Evolutionary conservation across 2,113 vertebrate genomes (phyloP).

Genomic region (Apaloderma vittatum): DNA sequence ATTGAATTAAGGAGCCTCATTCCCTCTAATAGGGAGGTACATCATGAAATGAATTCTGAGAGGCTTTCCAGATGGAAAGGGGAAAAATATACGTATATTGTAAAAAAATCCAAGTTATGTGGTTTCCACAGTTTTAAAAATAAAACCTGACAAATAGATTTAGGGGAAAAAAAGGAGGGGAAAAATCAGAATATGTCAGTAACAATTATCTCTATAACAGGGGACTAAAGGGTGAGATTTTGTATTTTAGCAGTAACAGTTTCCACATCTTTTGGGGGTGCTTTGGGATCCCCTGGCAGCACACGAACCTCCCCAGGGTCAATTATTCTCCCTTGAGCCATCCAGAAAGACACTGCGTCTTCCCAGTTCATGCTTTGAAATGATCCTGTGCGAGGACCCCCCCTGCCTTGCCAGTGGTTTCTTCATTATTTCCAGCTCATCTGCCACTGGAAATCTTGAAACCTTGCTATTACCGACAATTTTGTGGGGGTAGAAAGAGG

Average conservation of each 20-base stretch:
- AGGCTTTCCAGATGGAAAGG: slow-evolving; percentile 24
- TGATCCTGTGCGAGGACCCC: not conserved
- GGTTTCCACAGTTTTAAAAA: slow-evolving; percentile 8
- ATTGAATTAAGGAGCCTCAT: not conserved
- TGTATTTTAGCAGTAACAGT: not conserved
- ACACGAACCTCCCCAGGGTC: not conserved
- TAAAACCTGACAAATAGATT: not conserved
- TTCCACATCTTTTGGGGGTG: not conserved
- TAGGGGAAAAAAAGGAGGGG: not conserved
- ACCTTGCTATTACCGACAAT: not conserved
- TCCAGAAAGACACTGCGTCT: not conserved
- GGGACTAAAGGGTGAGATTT: not conserved
- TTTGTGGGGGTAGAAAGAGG: not conserved
- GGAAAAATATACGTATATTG: not conserved
- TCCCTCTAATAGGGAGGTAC: not conserved
- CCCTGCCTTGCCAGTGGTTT: not conserved
- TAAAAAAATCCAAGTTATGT: not conserved
- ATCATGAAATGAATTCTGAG: not conserved
- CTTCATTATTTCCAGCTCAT: not conserved
- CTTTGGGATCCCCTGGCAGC: fast-evolving
- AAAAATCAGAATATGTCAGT: not conserved
- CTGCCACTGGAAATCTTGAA: not conserved
- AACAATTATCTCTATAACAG: not conserved
- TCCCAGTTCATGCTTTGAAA: not conserved
- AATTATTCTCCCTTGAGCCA: not conserved